Conservation (phyloP, 2,113 vertebrate genomes). For the Crotalus tigris region DNA sequence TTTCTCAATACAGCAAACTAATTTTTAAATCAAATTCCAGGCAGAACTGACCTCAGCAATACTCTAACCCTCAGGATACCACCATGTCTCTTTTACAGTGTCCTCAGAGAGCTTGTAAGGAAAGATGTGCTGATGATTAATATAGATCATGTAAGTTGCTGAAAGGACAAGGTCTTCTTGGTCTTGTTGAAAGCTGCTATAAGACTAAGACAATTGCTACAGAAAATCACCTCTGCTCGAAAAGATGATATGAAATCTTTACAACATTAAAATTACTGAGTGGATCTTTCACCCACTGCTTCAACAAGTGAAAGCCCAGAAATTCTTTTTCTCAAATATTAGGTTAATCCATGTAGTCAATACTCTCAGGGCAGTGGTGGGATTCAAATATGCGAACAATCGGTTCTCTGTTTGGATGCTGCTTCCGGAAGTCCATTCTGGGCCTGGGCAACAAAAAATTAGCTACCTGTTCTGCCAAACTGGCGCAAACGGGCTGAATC, state of each 20-base stretch:
- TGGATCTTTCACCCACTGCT: not conserved
- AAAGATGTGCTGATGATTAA: conserved; percentile 23
- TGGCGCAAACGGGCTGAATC: too few relatives aligned
- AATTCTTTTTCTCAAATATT: conserved; percentile 5
- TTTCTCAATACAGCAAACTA: not conserved
- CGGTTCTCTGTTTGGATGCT: too few relatives aligned
- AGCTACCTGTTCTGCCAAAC: too few relatives aligned
- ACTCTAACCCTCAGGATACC: not conserved
- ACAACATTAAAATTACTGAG: not conserved
- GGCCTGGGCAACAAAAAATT: too few relatives aligned
- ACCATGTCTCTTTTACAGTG: not conserved
- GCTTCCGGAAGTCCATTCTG: too few relatives aligned
- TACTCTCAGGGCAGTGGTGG: not conserved
- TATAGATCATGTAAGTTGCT: conserved; percentile 2
- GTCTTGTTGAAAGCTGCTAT: not conserved
- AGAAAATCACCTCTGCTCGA: not conserved
- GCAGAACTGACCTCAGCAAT: not conserved
- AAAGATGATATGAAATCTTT: too few relatives aligned
- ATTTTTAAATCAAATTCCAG: not conserved
- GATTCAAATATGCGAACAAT: too few relatives aligned
- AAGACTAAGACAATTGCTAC: not conserved
- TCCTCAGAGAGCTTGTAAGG: conserved; percentile 30
- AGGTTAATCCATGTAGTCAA: not conserved
- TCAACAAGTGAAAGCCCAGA: not conserved
- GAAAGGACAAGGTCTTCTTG: not conserved